phyloP scores from a whole-genome alignment of 2,113 vertebrate species.

The Paramormyrops kingsleyae region DNA sequence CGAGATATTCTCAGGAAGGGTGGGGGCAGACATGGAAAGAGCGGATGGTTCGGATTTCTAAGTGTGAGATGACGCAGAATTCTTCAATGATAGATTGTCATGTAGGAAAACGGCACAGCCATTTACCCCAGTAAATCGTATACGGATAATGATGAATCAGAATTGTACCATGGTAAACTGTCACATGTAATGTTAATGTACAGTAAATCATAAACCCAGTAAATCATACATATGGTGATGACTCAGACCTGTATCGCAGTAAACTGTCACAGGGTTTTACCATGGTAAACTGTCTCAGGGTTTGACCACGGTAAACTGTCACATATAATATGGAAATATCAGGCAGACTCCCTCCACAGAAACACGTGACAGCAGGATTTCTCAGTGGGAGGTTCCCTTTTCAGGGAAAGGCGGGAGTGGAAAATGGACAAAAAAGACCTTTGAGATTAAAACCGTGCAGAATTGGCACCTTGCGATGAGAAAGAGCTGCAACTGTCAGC shows the following conservation, averaged over 20 bases:
- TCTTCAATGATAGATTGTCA: neutral
- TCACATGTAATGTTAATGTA: neutral
- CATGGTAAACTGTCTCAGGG: neutral
- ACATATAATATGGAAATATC: neutral
- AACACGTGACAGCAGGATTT: neutral
- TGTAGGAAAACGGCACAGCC: neutral
- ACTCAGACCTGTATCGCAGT: neutral
- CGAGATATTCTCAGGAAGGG: neutral
- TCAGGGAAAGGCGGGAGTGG: neutral
- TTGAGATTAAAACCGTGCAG: neutral
- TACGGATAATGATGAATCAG: neutral
- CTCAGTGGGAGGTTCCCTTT: neutral
- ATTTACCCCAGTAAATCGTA: neutral
- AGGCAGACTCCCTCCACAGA: neutral
- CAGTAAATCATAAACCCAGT: neutral
- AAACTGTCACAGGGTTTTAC: neutral
- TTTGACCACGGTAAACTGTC: neutral
- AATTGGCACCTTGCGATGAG: neutral
- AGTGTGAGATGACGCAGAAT: neutral
- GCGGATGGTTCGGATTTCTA: too few relatives aligned
- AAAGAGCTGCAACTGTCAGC: neutral
- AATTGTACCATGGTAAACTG: neutral
- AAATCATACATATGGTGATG: neutral
- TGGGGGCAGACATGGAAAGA: too few relatives aligned
- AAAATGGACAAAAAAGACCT: neutral